A percentile compares a stretch with the other conserved stretches of the same genome.
phyloP scores from a whole-genome alignment of 2,113 vertebrate genomes.

The Hypocryptadius cinnamomeus region DNA sequence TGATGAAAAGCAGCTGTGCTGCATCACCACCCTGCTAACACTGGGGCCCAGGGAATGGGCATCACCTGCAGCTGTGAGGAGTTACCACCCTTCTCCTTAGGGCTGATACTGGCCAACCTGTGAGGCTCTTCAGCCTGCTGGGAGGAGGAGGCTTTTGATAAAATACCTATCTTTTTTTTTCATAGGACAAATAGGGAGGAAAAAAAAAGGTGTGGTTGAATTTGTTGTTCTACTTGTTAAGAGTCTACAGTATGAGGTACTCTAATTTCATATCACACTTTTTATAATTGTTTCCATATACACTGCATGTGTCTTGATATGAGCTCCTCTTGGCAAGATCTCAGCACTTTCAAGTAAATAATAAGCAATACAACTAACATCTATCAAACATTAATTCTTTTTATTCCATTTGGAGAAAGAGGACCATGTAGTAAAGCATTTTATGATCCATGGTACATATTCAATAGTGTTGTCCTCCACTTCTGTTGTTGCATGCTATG shows the following conservation, averaged over 20 bases:
- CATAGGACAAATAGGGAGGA: neutral
- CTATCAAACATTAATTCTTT: neutral
- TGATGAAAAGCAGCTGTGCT: neutral
- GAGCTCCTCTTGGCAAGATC: neutral
- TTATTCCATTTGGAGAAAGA: neutral
- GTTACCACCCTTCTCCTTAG: fast-evolving
- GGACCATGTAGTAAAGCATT: neutral
- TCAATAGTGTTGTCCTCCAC: fast-evolving
- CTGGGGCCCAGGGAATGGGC: neutral
- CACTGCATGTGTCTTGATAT: neutral
- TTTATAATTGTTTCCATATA: neutral
- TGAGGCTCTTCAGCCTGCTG: neutral
- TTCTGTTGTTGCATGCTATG: neutral
- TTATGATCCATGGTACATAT: neutral
- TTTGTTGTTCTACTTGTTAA: neutral
- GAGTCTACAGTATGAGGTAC: neutral
- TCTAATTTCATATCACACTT: neutral
- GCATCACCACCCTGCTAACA: neutral
- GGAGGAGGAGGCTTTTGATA: neutral
- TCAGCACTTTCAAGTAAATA: neutral
- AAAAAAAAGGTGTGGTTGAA: neutral
- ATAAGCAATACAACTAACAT: neutral
- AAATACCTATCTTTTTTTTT: neutral
- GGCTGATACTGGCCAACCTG: no score
- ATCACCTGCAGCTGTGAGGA: neutral